phyloP scores from a whole-genome alignment of 1,140 invertebrate species.

The Nymphalis io region DNA sequence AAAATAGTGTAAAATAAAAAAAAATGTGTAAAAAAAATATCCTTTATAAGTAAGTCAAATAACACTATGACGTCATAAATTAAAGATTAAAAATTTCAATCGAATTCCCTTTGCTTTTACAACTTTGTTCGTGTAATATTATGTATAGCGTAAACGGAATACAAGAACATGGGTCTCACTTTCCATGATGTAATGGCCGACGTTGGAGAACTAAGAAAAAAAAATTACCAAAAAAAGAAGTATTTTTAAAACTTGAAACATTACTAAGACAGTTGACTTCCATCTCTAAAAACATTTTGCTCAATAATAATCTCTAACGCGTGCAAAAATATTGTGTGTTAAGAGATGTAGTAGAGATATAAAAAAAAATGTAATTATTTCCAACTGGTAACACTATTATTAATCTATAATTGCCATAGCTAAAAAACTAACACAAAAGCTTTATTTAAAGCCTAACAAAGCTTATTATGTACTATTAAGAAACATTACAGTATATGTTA shows the following conservation, averaged over 20 bases:
- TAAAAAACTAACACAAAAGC: background rate
- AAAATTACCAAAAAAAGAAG: slow-evolving; percentile 3
- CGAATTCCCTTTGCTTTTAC: slow-evolving; percentile 13
- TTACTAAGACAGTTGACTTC: too few relatives aligned
- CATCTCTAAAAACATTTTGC: too few relatives aligned
- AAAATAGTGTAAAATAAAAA: too few relatives aligned
- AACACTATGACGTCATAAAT: too few relatives aligned
- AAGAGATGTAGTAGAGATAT: too few relatives aligned
- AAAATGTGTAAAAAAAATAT: too few relatives aligned
- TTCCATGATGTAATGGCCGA: slow-evolving; percentile 28
- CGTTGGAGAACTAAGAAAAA: slow-evolving; percentile 23
- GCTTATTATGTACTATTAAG: background rate
- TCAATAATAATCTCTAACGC: too few relatives aligned
- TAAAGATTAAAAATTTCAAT: background rate
- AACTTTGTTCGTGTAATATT: slow-evolving; percentile 54
- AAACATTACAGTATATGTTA: too few relatives aligned
- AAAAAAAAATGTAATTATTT: background rate
- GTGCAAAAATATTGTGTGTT: too few relatives aligned
- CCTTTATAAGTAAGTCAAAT: too few relatives aligned
- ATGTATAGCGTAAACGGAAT: slow-evolving; percentile 61
- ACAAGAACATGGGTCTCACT: slow-evolving; percentile 49
- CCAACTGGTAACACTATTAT: background rate
- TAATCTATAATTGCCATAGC: background rate
- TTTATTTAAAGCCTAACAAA: background rate
- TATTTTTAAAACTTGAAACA: background rate